phyloP scores from a whole-genome alignment of 2,113 vertebrate species.

The Desmodus rotundus region DNA sequence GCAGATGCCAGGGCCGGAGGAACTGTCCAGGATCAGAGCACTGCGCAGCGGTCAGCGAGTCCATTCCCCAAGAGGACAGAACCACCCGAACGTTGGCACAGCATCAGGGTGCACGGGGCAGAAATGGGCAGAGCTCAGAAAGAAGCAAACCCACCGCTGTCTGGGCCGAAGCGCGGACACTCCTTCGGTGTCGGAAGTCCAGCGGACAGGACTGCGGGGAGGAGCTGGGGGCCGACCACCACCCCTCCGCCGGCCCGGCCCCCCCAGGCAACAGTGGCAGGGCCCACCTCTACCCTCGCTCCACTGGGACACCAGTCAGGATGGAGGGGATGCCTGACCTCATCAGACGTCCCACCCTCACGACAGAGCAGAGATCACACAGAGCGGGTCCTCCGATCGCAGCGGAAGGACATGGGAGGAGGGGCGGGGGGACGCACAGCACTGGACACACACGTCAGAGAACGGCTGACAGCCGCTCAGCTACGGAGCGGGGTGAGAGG shows the following conservation, averaged over 20 bases:
- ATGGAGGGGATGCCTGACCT: no score
- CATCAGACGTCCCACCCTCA: no score
- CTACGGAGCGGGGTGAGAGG: not conserved
- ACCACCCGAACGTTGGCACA: no score
- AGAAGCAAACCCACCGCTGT: rapidly evolving
- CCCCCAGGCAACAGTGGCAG: no score
- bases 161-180: rapidly evolving
- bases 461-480: not conserved
- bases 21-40: not conserved
- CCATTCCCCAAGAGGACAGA: not conserved
- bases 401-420: rapidly evolving
- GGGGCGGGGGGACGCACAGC: not conserved
- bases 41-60: rapidly evolving
- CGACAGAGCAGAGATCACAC: no score
- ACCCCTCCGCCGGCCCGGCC: no score
- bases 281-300: no score
- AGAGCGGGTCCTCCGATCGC: not conserved
- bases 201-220: not conserved
- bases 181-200: rapidly evolving
- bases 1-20: not conserved
- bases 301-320: no score
- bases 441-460: rapidly evolving
- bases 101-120: rapidly evolving
- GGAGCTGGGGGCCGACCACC: no score
- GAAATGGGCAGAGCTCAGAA: no score